Base-by-base conservation (phyloP, 2,888 invertebrate species). In the Bellardia pandia region DNA sequence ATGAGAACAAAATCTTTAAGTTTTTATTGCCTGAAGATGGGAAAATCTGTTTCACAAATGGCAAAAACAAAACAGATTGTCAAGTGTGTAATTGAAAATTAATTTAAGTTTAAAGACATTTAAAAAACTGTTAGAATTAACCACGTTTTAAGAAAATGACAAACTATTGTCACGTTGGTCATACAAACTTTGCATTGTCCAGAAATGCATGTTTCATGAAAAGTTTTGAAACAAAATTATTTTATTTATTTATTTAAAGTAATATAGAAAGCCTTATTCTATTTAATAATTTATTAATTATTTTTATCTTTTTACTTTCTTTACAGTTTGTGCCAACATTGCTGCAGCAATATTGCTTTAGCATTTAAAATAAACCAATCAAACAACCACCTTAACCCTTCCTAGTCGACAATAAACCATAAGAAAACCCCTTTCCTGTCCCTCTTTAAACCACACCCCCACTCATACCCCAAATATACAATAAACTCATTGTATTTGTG, bases 361-460 rank as follows among this genome's bases (percentile, higher is more conserved):
- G 37, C 33, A 51, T 37, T 37, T 40, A 23, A 9, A 74, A 6
- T n/a, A 53, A 30, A 42, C 48, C 37, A 72, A 40, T 5, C 51
- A 33, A 40, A 30, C 14, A 56, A 30, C 45, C 37, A 82, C 30
- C 64, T 42, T 42, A 66, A 60, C 71, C 76, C 33, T 51, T 37
- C 74, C 30, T 23, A 56, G 76, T 37, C 42, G 85, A 85, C 76
- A 88, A 85, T 88, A 86, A 86, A 85, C 71, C 60, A 23, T 30
- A 76, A 53, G 53, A 51, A 78, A 60, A 7, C 58, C 62, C 66
- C 8, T 40, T 37, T 45, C 33, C 14, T 13, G 4, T 9, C 33
- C 64, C 33, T 64, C 7, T 8, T 48, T 7, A 2, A 56, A 6
- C 33, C 2, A 30, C 11, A 13, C 42, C 30, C 64, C 2, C 16